Evolutionary conservation across 2,888 invertebrate genomes (phyloP).

Genomic region (Gari tellinella): DNA sequence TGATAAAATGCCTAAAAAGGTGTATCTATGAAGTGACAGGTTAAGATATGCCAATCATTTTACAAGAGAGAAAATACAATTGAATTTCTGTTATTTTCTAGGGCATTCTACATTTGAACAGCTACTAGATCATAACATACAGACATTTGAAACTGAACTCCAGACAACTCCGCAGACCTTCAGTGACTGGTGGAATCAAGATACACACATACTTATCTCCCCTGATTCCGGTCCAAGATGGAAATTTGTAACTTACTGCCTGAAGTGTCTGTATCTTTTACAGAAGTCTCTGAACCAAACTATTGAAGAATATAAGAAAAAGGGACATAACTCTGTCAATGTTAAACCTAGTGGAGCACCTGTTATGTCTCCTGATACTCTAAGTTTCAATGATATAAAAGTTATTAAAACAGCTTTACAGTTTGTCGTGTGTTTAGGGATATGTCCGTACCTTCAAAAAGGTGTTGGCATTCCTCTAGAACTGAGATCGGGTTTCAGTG

Average conservation of each 20-base stretch:
- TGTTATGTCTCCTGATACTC: constrained; percentile 74
- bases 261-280: constrained; percentile 60
- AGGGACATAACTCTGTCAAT: background rate
- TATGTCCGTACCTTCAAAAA: constrained; percentile 88
- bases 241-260: constrained; percentile 62
- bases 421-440: constrained; percentile 88
- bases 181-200: constrained; percentile 20
- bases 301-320: constrained; percentile 35
- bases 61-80: too few species aligned
- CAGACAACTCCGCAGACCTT: background rate
- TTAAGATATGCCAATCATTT: too few species aligned
- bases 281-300: constrained; percentile 41
- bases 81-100: too few species aligned
- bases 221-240: constrained; percentile 43
- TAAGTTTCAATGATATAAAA: constrained; percentile 90
- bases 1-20: too few species aligned
- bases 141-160: too few species aligned
- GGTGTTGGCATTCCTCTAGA: constrained; percentile 87
- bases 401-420: constrained; percentile 88
- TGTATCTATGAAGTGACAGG: too few species aligned
- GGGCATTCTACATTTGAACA: too few species aligned
- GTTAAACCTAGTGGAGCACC: constrained; percentile 60
- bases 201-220: constrained; percentile 10
- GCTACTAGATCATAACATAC: too few species aligned
- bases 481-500: constrained; percentile 84